phyloP scores from a whole-genome alignment of 2,797 vertebrate species.

The Paratrypauchen microcephalus region DNA sequence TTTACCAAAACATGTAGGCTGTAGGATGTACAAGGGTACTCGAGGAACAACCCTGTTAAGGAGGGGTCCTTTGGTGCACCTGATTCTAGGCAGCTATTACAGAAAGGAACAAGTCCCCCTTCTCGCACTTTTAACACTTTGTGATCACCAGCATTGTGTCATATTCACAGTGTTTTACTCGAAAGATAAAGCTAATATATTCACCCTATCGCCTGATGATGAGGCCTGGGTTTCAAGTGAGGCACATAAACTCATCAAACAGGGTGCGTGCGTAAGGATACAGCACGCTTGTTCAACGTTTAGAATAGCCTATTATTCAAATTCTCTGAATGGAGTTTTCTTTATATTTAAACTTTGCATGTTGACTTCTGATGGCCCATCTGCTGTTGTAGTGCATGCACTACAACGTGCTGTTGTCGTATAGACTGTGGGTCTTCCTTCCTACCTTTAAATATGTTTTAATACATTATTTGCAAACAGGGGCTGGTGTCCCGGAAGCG shows the following conservation, averaged over 20 bases:
- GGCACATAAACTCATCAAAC: background rate
- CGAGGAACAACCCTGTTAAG: slow-evolving; percentile 7
- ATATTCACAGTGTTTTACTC: background rate
- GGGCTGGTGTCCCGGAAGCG: slow-evolving; percentile 65
- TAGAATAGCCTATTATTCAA: no score
- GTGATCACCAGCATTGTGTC: background rate
- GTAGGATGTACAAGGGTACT: slow-evolving; percentile 4
- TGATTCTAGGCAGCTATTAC: slow-evolving; percentile 8
- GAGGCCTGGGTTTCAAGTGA: background rate
- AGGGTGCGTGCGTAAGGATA: no score
- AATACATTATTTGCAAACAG: background rate
- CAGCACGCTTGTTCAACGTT: no score
- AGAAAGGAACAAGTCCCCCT: background rate
- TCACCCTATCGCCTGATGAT: background rate
- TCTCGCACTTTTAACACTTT: background rate
- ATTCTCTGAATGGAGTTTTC: no score
- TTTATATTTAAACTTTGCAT: no score
- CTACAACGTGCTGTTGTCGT: no score
- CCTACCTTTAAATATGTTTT: no score
- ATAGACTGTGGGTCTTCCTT: no score
- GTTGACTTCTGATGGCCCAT: no score
- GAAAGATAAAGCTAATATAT: background rate
- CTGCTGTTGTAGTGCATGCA: no score
- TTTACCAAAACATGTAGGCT: slow-evolving; percentile 16
- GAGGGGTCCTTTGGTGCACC: slow-evolving; percentile 9